These are phyloP conservation scores for Phoenoteleia sp. DNA, from an alignment of 2,888 invertebrate genomes.

Conservation along the genomic window DNA sequence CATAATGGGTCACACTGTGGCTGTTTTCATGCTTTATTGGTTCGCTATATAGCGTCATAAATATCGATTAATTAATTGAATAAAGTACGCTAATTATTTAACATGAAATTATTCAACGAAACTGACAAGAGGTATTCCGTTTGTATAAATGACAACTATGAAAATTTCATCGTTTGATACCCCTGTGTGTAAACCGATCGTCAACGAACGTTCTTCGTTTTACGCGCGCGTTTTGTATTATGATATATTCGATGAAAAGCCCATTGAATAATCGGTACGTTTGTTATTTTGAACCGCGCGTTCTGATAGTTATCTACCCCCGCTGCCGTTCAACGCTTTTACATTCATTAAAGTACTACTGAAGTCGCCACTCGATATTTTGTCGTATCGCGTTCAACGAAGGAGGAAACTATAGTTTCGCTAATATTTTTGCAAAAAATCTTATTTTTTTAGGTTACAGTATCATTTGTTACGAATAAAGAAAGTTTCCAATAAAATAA, in stretches of 20 bases:
- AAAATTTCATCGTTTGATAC: slow-evolving; percentile 52
- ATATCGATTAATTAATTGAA: slow-evolving; percentile 45
- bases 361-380: slow-evolving; percentile 15
- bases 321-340: slow-evolving; percentile 48
- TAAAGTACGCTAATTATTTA: slow-evolving; percentile 29
- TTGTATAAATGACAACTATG: slow-evolving; percentile 36
- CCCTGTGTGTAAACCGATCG: slow-evolving; percentile 43
- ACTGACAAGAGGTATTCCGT: slow-evolving; percentile 18
- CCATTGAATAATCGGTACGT: slow-evolving; percentile 64
- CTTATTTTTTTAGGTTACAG: too few species aligned
- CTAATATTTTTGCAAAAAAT: too few species aligned
- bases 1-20: not conserved
- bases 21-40: not conserved
- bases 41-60: not conserved
- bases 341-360: slow-evolving; percentile 57
- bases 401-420: too few species aligned
- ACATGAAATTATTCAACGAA: slow-evolving; percentile 23
- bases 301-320: slow-evolving; percentile 63
- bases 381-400: too few species aligned
- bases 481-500: too few species aligned
- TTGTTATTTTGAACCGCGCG: slow-evolving; percentile 61
- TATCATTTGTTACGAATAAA: too few species aligned
- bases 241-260: slow-evolving; percentile 69
- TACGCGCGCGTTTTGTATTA: slow-evolving; percentile 61
- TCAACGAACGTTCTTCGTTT: slow-evolving; percentile 45